phyloP scores from a whole-genome alignment of 2,113 vertebrate genomes.

The Eublepharis macularius region DNA sequence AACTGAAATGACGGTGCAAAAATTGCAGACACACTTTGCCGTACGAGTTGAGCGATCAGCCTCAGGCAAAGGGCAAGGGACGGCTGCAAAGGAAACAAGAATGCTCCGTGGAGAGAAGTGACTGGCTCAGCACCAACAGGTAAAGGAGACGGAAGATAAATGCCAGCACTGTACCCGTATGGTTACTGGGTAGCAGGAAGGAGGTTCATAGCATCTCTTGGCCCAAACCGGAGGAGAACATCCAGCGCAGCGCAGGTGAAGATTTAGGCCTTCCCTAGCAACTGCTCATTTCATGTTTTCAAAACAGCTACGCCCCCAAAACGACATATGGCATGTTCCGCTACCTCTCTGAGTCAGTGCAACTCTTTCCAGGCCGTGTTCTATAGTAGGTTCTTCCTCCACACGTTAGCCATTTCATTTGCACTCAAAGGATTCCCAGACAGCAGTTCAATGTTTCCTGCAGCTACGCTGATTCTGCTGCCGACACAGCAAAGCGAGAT shows the following conservation, averaged over 20 bases:
- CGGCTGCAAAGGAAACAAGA: neutral
- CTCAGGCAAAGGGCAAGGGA: neutral
- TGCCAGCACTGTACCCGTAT: too few relatives aligned
- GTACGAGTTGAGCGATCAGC: neutral
- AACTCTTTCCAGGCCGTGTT: neutral
- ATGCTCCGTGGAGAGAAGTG: too few relatives aligned
- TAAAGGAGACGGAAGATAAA: too few relatives aligned
- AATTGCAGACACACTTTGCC: neutral
- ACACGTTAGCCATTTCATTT: neutral
- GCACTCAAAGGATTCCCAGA: neutral
- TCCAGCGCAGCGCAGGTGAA: too few relatives aligned
- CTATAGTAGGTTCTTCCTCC: neutral
- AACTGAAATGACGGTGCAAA: too few relatives aligned
- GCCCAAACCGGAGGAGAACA: too few relatives aligned
- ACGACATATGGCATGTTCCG: neutral
- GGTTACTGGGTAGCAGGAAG: too few relatives aligned
- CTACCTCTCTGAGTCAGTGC: neutral
- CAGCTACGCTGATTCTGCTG: too few relatives aligned
- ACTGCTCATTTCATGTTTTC: neutral
- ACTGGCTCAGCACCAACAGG: too few relatives aligned
- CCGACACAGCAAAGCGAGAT: neutral
- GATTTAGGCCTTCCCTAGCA: neutral
- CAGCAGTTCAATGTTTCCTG: too few relatives aligned
- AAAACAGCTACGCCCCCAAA: neutral
- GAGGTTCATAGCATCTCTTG: too few relatives aligned